phyloP scores from a whole-genome alignment of 92 coral and sea anemone genomes.

The Zoanthus sansibaricus region DNA sequence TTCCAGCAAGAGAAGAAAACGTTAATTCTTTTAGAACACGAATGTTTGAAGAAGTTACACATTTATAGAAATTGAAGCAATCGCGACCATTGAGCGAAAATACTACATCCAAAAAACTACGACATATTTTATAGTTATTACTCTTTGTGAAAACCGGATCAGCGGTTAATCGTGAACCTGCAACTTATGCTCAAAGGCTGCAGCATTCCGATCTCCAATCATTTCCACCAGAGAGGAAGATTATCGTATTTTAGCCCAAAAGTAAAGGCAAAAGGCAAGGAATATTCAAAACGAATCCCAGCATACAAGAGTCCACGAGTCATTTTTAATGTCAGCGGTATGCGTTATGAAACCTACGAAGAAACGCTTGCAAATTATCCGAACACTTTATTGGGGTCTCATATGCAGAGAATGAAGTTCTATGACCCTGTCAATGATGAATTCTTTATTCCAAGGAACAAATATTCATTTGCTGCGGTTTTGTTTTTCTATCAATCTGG shows the following conservation, averaged over 20 bases:
- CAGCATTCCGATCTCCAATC: constrained; percentile 23
- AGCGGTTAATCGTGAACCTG: background rate
- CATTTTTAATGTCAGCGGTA: constrained; percentile 94
- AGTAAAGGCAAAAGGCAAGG: constrained; percentile 15
- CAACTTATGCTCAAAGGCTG: constrained; percentile 37
- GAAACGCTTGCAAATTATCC: constrained; percentile 91
- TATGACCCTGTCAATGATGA: constrained; percentile 73
- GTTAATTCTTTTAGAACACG: background rate
- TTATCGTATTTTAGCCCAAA: constrained; percentile 45
- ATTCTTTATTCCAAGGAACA: constrained; percentile 76
- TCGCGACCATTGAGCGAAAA: background rate
- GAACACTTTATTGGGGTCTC: constrained; percentile 86
- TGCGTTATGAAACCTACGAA: constrained; percentile 95
- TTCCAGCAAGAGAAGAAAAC: background rate
- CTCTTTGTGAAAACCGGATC: background rate
- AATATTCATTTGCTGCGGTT: constrained; percentile 85
- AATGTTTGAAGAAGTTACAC: background rate
- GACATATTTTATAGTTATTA: background rate
- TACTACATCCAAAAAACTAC: background rate
- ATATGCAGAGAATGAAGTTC: constrained; percentile 66
- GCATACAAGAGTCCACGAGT: constrained; percentile 92
- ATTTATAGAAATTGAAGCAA: background rate
- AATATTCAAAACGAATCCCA: constrained; percentile 48
- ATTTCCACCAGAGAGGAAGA: constrained; percentile 16
- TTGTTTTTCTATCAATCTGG: constrained; percentile 93